phyloP scores from a whole-genome alignment of 2,888 invertebrate species.

The Standfussiana lucernea region DNA sequence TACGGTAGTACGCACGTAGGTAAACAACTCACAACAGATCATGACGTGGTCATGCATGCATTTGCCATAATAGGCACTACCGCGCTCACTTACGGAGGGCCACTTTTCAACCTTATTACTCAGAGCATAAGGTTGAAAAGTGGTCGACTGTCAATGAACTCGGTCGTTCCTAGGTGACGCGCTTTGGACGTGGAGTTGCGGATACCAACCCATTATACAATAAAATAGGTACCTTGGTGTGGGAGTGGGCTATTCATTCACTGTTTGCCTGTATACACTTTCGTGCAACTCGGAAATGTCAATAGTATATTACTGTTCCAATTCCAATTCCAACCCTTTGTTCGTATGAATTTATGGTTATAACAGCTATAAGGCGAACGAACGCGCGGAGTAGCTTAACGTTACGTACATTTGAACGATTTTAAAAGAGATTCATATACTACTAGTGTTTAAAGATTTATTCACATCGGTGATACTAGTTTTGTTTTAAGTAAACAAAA shows the following conservation, averaged over 20 bases:
- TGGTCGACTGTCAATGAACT: too few species aligned
- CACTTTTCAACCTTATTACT: too few species aligned
- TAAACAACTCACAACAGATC: neutral
- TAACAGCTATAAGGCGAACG: neutral
- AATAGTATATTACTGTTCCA: neutral
- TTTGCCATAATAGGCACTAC: neutral
- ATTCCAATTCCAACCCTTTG: slow-evolving; percentile 6
- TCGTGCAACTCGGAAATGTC: neutral
- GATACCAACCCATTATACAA: neutral
- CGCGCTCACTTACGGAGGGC: too few species aligned
- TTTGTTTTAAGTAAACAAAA: too few species aligned
- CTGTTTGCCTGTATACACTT: neutral
- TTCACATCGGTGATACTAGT: too few species aligned
- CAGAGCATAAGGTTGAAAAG: too few species aligned
- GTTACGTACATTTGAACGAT: neutral
- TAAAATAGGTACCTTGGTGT: neutral
- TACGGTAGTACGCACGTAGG: neutral
- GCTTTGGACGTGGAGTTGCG: neutral
- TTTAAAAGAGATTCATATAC: neutral
- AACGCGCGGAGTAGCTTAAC: neutral
- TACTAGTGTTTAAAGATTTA: neutral
- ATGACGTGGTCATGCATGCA: neutral
- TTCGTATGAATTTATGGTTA: neutral
- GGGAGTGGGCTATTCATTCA: neutral
- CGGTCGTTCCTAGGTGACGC: too few species aligned